phyloP scores from a whole-genome alignment of 2,888 invertebrate genomes.

The Cynaeus angustus region DNA sequence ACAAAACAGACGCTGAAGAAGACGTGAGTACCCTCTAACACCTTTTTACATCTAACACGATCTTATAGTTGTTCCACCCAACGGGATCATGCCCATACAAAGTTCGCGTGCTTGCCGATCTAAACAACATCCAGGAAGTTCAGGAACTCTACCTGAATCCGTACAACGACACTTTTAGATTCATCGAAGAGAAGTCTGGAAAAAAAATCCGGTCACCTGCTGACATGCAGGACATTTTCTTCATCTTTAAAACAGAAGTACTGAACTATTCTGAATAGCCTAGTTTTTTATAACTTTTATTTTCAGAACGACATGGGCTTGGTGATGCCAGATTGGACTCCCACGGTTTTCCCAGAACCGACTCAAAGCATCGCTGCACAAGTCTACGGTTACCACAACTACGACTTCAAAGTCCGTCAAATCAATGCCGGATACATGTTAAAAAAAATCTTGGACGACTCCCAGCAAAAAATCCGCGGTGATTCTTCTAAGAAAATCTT shows the following conservation, averaged over 20 bases:
- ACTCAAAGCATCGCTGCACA: conserved; percentile 62
- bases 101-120: conserved; percentile 33
- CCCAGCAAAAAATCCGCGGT: conserved; percentile 54
- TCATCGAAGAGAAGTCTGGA: conserved; percentile 57
- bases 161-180: conserved; percentile 54
- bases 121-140: conserved; percentile 52
- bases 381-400: conserved; percentile 68
- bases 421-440: conserved; percentile 68
- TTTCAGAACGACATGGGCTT: conserved; percentile 61
- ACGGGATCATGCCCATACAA: conserved; percentile 55
- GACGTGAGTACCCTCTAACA: conserved; percentile 56
- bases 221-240: conserved; percentile 60
- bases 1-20: conserved; percentile 57
- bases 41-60: neutral
- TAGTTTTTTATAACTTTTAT: neutral
- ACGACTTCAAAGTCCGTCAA: conserved; percentile 61
- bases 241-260: conserved; percentile 60
- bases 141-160: conserved; percentile 57
- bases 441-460: conserved; percentile 60
- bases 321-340: conserved; percentile 69
- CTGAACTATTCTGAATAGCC: neutral
- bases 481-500: conserved; percentile 57
- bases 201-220: conserved; percentile 54
- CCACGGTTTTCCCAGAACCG: conserved; percentile 65
- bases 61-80: conserved; percentile 57